Conservation (phyloP, 2,113 vertebrate species). For the Cepphus grylle region DNA sequence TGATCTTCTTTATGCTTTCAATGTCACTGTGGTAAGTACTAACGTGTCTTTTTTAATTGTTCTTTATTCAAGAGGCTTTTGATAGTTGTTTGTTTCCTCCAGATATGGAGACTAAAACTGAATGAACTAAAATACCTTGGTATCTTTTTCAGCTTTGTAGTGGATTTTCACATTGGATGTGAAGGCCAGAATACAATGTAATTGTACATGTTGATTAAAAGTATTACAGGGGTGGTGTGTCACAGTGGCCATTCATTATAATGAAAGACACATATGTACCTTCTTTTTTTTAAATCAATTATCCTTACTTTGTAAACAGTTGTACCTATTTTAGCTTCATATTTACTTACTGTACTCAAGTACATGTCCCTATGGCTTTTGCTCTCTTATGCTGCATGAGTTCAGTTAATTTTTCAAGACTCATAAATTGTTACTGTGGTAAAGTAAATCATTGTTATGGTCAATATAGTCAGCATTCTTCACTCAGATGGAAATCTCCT, state of each 20-base stretch:
- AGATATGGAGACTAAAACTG: not conserved
- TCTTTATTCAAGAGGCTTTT: not conserved
- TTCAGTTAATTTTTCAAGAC: not conserved
- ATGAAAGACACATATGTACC: not conserved
- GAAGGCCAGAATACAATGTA: not conserved
- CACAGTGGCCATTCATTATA: not conserved
- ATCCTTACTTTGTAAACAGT: not conserved
- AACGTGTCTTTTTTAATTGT: not conserved
- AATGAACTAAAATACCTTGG: not conserved
- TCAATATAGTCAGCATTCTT: not conserved
- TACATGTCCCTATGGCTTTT: not conserved
- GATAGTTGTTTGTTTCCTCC: not conserved
- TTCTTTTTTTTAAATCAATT: not conserved
- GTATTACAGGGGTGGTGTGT: not conserved
- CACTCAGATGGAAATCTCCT: not conserved
- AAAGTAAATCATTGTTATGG: not conserved
- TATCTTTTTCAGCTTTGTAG: not conserved
- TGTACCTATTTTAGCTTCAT: not conserved
- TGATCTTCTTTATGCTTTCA: conserved; percentile 96
- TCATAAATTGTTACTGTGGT: not conserved
- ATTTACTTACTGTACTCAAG: not conserved
- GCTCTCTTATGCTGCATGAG: not conserved
- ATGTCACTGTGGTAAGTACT: conserved; percentile 95
- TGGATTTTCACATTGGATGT: not conserved
- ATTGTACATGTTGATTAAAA: not conserved